These are phyloP conservation scores for Acrossocheilus fasciatus DNA, from an alignment of 2,797 vertebrate genomes.

Conservation along the genomic window DNA sequence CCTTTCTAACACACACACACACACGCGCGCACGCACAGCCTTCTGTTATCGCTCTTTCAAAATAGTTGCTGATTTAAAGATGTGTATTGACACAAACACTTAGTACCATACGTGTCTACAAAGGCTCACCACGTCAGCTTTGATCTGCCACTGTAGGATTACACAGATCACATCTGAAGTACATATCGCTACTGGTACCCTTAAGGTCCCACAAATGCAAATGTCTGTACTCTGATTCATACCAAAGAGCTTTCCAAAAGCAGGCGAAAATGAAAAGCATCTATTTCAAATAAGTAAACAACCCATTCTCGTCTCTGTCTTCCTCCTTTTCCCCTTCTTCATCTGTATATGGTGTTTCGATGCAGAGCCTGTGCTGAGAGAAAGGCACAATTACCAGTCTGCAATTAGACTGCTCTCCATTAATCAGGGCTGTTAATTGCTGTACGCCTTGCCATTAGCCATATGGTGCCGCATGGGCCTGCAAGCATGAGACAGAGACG, in stretches of 20 bases:
- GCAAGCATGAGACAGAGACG: slow-evolving; percentile 80
- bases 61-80: slow-evolving; percentile 31
- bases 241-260: slow-evolving; percentile 41
- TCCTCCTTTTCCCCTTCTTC: slow-evolving; percentile 34
- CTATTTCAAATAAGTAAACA: slow-evolving; percentile 53
- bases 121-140: slow-evolving; percentile 30
- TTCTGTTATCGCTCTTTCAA: slow-evolving; percentile 32
- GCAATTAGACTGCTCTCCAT: slow-evolving; percentile 93
- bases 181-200: slow-evolving; percentile 4
- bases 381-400: slow-evolving; percentile 63
- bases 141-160: slow-evolving; percentile 42
- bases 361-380: slow-evolving; percentile 55
- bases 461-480: slow-evolving; percentile 96
- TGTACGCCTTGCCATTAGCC: slow-evolving; percentile 92
- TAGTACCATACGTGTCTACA: slow-evolving; percentile 37
- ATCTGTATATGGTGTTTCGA: slow-evolving; percentile 44
- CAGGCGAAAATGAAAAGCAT: slow-evolving; percentile 32
- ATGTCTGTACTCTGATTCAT: slow-evolving; percentile 41
- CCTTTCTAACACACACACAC: not conserved
- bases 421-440: slow-evolving; percentile 98
- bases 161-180: slow-evolving; percentile 21
- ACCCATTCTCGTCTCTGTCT: not conserved
- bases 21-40: not conserved
- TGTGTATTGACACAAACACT: slow-evolving; percentile 37
- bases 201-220: slow-evolving; percentile 23